Base-by-base conservation (phyloP, 2,888 invertebrate species). In the Polietes domitor region DNA sequence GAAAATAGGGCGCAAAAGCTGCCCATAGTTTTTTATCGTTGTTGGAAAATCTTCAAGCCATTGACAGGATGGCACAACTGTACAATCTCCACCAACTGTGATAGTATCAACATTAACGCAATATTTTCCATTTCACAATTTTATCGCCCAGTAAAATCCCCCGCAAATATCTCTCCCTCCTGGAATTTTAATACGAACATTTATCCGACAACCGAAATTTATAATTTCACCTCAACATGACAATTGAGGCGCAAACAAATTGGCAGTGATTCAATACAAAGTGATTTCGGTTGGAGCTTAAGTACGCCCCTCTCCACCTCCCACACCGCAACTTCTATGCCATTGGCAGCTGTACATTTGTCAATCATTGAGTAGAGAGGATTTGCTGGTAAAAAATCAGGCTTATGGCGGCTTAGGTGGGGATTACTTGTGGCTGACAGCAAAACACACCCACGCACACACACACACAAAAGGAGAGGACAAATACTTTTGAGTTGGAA, bases 361-460 rank as follows among this genome's bases (percentile, higher is more conserved):
- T 76, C 65, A 76, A 68, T 77, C 58, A 70, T 41, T 19, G 70
- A 74, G 21, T 61, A 28, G 19, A 32, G 65, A 78, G 63, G 43
- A 74, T 63, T 71, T 58, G 77, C 26, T 77, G 83, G 41, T 55
- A 77, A 70, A 70, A 83, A 71, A 80, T 83, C 41, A 75, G 63
- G 72, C 75, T 80, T 75, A 78, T 72, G 24, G 1, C 37, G 50
- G 72, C 71, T 83, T 80, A 78, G 21, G 55, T 24, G 47, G 61
- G 79, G 65, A 72, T 80, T 21, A 50, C 50, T 78, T 80, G 65
- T 32, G 28, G 32, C 50, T 72, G 83, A 72, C 74, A 65, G n/a
- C n/a, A 63, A 65, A 65, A 55, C 12, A n/a, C 12, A 28, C 28
- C 21, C 65, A 6, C 53, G 63, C 26, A 26, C 9, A 32, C 41